These are phyloP conservation scores for Symphodus melops DNA, from an alignment of 2,113 vertebrate genomes.

Conservation along the genomic window DNA sequence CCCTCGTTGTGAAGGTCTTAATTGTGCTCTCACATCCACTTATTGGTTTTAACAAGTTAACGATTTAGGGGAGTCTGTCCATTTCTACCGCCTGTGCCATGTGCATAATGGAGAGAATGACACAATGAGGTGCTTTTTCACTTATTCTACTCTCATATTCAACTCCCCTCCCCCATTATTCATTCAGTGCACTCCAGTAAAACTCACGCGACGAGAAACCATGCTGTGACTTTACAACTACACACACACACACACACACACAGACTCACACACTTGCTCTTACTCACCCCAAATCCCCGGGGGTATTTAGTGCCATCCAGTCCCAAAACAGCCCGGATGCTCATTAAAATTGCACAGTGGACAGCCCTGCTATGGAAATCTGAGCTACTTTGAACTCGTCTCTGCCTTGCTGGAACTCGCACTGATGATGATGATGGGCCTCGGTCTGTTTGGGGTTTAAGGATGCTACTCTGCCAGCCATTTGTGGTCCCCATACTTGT, in stretches of 20 bases:
- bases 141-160: slow-evolving; percentile 26
- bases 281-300: slow-evolving; percentile 60
- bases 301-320: slow-evolving; percentile 48
- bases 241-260: slow-evolving; percentile 7
- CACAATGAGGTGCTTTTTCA: slow-evolving; percentile 68
- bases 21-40: slow-evolving; percentile 27
- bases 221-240: slow-evolving; percentile 52
- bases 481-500: slow-evolving; percentile 49
- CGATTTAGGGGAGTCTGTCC: slow-evolving; percentile 38
- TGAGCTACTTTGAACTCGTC: slow-evolving; percentile 33
- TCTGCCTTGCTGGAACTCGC: slow-evolving; percentile 26
- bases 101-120: slow-evolving; percentile 31
- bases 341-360: slow-evolving; percentile 63
- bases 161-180: slow-evolving; percentile 54
- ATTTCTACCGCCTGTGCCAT: slow-evolving; percentile 8
- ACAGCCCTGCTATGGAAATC: slow-evolving; percentile 48
- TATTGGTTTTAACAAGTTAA: slow-evolving; percentile 47
- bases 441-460: slow-evolving; percentile 17
- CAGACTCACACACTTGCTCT: slow-evolving; percentile 32
- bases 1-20: slow-evolving; percentile 46
- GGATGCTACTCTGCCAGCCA: slow-evolving; percentile 21
- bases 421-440: slow-evolving; percentile 1
- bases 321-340: slow-evolving; percentile 56
- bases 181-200: slow-evolving; percentile 58
- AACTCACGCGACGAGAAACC: slow-evolving; percentile 57